Base-by-base conservation (phyloP, 2,888 invertebrate genomes). In the Parnassius smintheus region DNA sequence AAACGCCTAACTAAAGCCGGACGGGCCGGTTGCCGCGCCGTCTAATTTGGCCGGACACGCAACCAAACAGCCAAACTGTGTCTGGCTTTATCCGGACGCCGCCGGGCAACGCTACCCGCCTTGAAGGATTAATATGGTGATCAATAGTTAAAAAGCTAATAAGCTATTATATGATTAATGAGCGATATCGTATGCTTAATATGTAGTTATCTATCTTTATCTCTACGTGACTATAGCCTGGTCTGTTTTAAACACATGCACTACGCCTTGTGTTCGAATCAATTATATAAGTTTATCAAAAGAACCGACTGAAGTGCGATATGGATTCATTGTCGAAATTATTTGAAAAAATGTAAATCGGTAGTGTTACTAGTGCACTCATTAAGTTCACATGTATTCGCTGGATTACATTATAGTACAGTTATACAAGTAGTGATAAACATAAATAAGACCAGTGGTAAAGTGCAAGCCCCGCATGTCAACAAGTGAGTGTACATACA, bases 201-300 rank as follows among this genome's bases (percentile, higher is more conserved):
- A 66, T 63, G 18, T 54, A 44, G 9, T 71, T 71, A 72, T 72
- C 71, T 61, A 2, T 25, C 58, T 44, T 70, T 70, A 72, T 72
- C 72, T 51, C 44, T 72, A 72, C 72, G 72, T 72, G 72, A 72
- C 72, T 57, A 53, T 54, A 51, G 22, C 18, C 13, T 49, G 9
- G 11, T 49, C 13, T 7, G 52, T 51, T 13, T 8, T 10, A 56
- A 51, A 56, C 35, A 59, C 50, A 53, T 49, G 59, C 11, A 9
- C 18, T 49, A 13, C n/a, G 46, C 65, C 51, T 64, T 71, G 12
- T 9, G 12, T 11, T 2, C 1, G 42, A 13, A n/a, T 54, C 13
- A 44, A 54, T 18, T 13, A 49, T 52, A 22, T 56, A n/a, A 52
- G 56, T 61, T 56, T 46, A 11, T 51, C 45, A 46, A 56, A 48